Evolutionary conservation across 2,113 vertebrate genomes (phyloP).

Genomic region (Mastomys coucha): DNA sequence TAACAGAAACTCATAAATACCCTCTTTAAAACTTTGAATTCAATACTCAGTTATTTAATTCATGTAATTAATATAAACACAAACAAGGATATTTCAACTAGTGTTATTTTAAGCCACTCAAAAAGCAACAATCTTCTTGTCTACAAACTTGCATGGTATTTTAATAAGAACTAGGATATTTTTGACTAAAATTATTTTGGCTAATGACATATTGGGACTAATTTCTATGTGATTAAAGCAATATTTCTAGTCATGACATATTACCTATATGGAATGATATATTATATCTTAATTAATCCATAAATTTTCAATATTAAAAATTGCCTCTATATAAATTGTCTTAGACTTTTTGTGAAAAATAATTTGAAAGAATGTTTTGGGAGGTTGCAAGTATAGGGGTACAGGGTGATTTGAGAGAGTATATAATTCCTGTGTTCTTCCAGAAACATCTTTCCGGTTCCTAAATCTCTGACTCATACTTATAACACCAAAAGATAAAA

Average conservation of each 20-base stretch:
- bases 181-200: background rate
- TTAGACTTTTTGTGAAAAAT: background rate
- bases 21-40: background rate
- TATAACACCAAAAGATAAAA: background rate
- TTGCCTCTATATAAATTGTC: background rate
- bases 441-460: slow-evolving; percentile 51
- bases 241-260: background rate
- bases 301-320: background rate
- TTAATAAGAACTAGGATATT: background rate
- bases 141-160: background rate
- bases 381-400: background rate
- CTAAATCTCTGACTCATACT: slow-evolving; percentile 40
- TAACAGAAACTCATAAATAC: slow-evolving; percentile 25
- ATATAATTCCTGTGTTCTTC: background rate
- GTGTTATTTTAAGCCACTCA: background rate
- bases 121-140: background rate
- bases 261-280: slow-evolving; percentile 33
- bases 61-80: background rate
- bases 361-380: slow-evolving; percentile 16
- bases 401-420: background rate
- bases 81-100: background rate
- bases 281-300: slow-evolving; percentile 18
- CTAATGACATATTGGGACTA: background rate
- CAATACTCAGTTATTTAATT: background rate
- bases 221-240: background rate